Percentiles rank a stretch among this genome's conserved stretches.
These are phyloP conservation scores for Otus sunia DNA, from an alignment of 2,113 vertebrate species.

Conservation along the genomic window DNA sequence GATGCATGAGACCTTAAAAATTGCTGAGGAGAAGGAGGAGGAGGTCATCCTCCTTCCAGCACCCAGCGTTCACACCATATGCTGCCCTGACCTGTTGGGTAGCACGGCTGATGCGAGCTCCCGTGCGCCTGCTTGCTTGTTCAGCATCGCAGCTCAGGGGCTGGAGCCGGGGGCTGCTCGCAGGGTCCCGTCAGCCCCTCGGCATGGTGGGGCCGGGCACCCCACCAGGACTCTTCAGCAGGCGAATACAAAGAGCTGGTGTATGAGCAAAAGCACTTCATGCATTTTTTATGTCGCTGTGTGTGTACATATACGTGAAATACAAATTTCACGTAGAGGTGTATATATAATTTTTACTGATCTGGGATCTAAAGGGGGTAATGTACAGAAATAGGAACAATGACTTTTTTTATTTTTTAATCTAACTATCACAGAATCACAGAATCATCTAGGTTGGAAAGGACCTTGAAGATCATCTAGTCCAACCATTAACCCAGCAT, in stretches of 20 bases:
- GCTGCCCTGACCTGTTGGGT: neutral
- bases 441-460: too few species aligned
- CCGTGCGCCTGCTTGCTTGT: fast-evolving
- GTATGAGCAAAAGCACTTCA: neutral
- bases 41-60: neutral
- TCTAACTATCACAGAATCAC: too few species aligned
- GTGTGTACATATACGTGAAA: neutral
- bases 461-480: too few species aligned
- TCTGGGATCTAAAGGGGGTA: neutral
- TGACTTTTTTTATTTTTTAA: neutral
- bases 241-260: neutral
- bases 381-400: neutral
- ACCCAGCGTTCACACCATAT: fast-evolving
- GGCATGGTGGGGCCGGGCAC: fast-evolving
- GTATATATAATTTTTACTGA: neutral
- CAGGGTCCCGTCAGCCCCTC: neutral
- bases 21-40: neutral
- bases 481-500: too few species aligned
- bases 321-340: neutral
- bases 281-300: neutral
- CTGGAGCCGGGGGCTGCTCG: fast-evolving
- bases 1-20: neutral
- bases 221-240: neutral
- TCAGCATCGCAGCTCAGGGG: fast-evolving
- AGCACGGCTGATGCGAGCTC: neutral